phyloP scores from a whole-genome alignment of 2,888 invertebrate genomes.

The Rhorus exstirpatorius region DNA sequence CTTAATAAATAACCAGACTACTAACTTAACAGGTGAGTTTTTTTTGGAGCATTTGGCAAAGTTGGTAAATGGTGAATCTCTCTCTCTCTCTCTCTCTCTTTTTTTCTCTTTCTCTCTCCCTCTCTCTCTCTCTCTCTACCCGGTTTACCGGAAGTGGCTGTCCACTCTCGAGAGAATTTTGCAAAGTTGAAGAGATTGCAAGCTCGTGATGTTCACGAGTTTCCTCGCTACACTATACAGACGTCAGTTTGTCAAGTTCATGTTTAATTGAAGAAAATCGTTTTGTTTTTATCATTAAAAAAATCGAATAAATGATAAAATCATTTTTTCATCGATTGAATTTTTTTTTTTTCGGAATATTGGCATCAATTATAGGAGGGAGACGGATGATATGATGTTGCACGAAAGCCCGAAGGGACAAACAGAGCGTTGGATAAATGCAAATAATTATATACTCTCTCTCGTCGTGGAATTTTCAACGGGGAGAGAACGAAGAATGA shows the following conservation, averaged over 20 bases:
- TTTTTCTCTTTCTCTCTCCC: slow-evolving; percentile 14
- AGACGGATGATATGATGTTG: too few species aligned
- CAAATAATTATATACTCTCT: slow-evolving; percentile 41
- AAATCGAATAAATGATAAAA: too few species aligned
- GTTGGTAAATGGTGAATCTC: too few species aligned
- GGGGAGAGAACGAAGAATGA: not conserved
- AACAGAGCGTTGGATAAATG: slow-evolving; percentile 25
- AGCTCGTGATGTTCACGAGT: slow-evolving; percentile 18
- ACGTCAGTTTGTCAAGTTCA: slow-evolving; percentile 39
- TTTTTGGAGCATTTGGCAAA: too few species aligned
- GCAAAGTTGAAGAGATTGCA: slow-evolving; percentile 7
- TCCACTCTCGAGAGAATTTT: not conserved
- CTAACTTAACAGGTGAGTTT: too few species aligned
- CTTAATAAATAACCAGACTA: too few species aligned
- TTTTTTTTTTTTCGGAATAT: too few species aligned
- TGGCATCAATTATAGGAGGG: not conserved
- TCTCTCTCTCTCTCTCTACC: not conserved
- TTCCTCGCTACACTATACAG: not conserved
- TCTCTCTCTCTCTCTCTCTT: too few species aligned
- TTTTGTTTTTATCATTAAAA: too few species aligned
- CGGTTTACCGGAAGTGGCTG: slow-evolving; percentile 43
- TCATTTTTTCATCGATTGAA: too few species aligned
- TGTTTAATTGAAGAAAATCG: too few species aligned
- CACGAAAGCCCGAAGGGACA: too few species aligned
- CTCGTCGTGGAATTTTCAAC: slow-evolving; percentile 20